Conservation (phyloP, 2,888 invertebrate species). For the Acanthosepion lycidas region DNA sequence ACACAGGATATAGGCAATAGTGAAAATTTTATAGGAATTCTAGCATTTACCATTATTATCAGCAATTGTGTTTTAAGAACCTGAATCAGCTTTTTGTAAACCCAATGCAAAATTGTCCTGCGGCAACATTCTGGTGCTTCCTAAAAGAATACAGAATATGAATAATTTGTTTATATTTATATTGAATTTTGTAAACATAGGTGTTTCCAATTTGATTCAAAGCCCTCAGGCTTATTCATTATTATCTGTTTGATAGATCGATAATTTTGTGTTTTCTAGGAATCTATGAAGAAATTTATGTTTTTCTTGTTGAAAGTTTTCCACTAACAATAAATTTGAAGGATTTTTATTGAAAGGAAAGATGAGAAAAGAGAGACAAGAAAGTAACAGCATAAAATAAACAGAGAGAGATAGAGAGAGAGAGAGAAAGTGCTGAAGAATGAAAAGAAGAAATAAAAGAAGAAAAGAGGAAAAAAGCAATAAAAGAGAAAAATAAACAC, state of each 20-base stretch:
- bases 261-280: not conserved
- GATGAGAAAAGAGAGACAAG: not conserved
- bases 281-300: not conserved
- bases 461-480: not conserved
- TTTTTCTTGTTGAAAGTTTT: not conserved
- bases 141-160: not conserved
- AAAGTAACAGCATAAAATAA: not conserved
- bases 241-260: constrained; percentile 18
- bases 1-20: no score
- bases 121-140: not conserved
- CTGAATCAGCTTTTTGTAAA: not conserved
- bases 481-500: no score
- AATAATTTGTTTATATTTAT: constrained; percentile 22
- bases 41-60: not conserved
- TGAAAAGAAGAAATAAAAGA: not conserved
- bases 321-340: not conserved
- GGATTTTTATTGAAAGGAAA: not conserved
- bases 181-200: constrained; percentile 12
- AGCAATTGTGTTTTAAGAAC: not conserved
- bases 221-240: not conserved
- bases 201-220: constrained; percentile 21
- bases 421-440: not conserved
- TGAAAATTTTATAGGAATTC: no score
- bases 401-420: not conserved
- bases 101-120: not conserved